A percentile compares a stretch with the other conserved stretches of the same genome.
Conservation (phyloP, 2,797 vertebrate species). For the Alauda arvensis region DNA sequence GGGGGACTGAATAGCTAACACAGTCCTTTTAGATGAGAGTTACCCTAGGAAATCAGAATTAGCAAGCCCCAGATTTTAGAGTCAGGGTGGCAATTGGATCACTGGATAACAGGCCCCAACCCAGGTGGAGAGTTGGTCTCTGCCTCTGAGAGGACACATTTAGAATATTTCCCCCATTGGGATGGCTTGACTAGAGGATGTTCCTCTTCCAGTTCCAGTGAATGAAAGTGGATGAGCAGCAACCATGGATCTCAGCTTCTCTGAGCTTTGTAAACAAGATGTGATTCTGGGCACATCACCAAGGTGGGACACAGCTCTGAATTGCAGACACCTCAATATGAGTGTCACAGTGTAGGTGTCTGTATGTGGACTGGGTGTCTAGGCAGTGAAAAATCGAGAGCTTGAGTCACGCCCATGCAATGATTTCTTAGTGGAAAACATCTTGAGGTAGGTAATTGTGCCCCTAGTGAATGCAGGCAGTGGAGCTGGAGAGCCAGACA, state of each 20-base stretch:
- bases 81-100: background rate
- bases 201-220: background rate
- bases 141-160: background rate
- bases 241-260: background rate
- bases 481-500: conserved; percentile 28
- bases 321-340: background rate
- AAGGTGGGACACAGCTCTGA: background rate
- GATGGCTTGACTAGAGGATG: background rate
- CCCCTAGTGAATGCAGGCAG: conserved; percentile 24
- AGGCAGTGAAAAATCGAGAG: conserved; percentile 47
- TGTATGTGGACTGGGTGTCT: conserved; percentile 34
- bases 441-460: background rate
- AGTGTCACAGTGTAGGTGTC: conserved; percentile 6
- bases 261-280: background rate
- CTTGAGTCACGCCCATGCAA: conserved; percentile 28
- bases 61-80: background rate
- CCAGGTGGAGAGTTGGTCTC: background rate
- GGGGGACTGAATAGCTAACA: background rate
- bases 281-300: background rate
- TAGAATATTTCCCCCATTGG: background rate
- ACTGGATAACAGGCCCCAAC: background rate
- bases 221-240: background rate
- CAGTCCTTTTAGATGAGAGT: background rate
- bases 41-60: background rate
- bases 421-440: conserved; percentile 31